Conservation (phyloP, 23 tunicate species). For the Ciona savignyi region DNA sequence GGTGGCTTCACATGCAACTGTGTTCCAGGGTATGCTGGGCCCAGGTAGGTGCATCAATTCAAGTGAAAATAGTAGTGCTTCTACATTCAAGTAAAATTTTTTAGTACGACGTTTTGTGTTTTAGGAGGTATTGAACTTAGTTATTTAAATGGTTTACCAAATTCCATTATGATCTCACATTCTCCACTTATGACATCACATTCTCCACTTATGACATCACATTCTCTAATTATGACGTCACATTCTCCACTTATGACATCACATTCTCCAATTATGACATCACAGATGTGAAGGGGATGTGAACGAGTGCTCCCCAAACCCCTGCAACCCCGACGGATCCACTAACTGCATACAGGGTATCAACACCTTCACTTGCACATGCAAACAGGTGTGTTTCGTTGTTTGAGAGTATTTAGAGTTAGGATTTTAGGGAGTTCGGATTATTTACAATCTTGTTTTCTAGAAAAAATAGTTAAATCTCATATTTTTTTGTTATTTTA, state of each 20-base stretch:
- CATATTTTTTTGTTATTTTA: too few species aligned
- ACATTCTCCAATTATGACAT: not conserved
- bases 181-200: too few species aligned
- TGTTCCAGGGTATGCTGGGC: conserved; percentile 52
- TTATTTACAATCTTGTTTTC: not conserved
- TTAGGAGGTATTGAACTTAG: too few species aligned
- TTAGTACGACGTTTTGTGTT: too few species aligned
- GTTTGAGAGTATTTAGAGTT: too few species aligned
- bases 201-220: too few species aligned
- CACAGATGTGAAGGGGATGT: conserved; percentile 83
- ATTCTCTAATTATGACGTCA: too few species aligned
- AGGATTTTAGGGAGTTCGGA: not conserved
- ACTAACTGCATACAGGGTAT: conserved; percentile 58
- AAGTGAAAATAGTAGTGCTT: not conserved
- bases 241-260: too few species aligned
- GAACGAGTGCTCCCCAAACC: conserved; percentile 63
- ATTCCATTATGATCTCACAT: too few species aligned
- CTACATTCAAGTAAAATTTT: too few species aligned
- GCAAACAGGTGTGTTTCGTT: conserved; percentile 61
- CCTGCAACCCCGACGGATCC: conserved; percentile 62
- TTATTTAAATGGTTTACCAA: too few species aligned
- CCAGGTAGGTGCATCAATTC: conserved; percentile 26
- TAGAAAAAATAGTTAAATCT: too few species aligned
- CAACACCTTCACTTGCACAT: conserved; percentile 40
- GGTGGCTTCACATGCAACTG: conserved; percentile 70